Evolutionary conservation across 2,888 invertebrate genomes (phyloP).

Genomic region (Notodonta dromedarius): DNA sequence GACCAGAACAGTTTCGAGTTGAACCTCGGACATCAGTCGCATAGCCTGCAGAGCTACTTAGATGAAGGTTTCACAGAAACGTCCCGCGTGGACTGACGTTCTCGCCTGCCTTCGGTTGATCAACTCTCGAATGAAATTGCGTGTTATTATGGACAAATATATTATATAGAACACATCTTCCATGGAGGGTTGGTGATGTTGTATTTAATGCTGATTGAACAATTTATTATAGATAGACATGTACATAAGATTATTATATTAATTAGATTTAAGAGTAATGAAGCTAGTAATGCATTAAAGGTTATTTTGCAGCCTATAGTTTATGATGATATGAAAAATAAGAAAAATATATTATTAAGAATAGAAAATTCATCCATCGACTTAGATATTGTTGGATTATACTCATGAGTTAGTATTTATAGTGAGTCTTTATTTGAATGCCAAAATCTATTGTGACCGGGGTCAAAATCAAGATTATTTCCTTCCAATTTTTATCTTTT

Average conservation of each 20-base stretch:
- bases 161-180: conserved; percentile 30
- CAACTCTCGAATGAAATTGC: conserved; percentile 30
- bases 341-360: conserved; percentile 60
- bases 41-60: conserved; percentile 62
- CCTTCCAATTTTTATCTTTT: conserved; percentile 16
- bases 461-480: conserved; percentile 66
- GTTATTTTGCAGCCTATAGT: conserved; percentile 78
- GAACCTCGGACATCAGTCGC: conserved; percentile 57
- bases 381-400: conserved; percentile 66
- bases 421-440: conserved; percentile 64
- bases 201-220: conserved; percentile 67
- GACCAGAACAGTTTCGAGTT: conserved; percentile 74
- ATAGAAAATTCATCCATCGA: conserved; percentile 61
- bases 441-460: conserved; percentile 66
- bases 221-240: conserved; percentile 67
- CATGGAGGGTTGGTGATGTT: conserved; percentile 48
- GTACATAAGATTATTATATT: conserved; percentile 77
- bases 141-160: conserved; percentile 40
- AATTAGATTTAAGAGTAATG: conserved; percentile 72
- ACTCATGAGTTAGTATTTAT: conserved; percentile 64
- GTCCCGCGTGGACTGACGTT: conserved; percentile 75
- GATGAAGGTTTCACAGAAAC: conserved; percentile 71
- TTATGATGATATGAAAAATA: conserved; percentile 62
- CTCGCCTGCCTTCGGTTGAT: conserved; percentile 29
- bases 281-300: conserved; percentile 75